Conservation (phyloP, 2,797 vertebrate species). For the Phylloscopus collybita region DNA sequence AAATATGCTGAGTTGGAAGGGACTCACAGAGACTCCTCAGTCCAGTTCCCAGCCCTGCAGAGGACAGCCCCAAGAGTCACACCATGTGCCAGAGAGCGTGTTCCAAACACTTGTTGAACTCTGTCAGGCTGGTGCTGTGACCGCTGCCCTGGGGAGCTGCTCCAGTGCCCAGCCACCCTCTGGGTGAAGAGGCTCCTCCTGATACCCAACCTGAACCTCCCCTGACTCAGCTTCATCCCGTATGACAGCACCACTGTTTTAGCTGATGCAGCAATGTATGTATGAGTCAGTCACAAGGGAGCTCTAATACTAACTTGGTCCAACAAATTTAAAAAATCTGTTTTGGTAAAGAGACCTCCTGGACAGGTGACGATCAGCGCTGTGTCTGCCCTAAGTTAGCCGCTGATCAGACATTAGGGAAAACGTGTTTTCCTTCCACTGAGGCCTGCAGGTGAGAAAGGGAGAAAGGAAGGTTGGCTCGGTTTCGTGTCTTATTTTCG, state of each 20-base stretch:
- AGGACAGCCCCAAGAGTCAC: too few species aligned
- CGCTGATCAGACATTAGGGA: rapidly evolving
- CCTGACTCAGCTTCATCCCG: not conserved
- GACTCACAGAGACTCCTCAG: rapidly evolving
- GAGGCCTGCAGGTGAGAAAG: not conserved
- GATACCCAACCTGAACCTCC: rapidly evolving
- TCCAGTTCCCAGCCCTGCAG: not conserved
- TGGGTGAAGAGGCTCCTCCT: not conserved
- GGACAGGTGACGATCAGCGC: rapidly evolving
- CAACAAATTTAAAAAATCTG: not conserved
- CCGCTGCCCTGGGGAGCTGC: not conserved
- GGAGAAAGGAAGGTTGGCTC: not conserved
- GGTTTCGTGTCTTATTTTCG: not conserved
- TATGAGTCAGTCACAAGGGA: not conserved
- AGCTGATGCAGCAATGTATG: not conserved
- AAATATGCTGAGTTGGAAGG: not conserved
- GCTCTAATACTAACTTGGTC: not conserved
- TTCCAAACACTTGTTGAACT: rapidly evolving
- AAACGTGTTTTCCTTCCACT: rapidly evolving
- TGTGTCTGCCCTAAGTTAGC: not conserved
- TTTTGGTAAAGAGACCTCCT: rapidly evolving
- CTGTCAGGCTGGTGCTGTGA: not conserved
- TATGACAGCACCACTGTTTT: not conserved
- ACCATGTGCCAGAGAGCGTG: rapidly evolving
- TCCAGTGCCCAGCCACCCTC: not conserved